Conservation (phyloP, 2,888 invertebrate genomes). For the Petrophora chlorosata region DNA sequence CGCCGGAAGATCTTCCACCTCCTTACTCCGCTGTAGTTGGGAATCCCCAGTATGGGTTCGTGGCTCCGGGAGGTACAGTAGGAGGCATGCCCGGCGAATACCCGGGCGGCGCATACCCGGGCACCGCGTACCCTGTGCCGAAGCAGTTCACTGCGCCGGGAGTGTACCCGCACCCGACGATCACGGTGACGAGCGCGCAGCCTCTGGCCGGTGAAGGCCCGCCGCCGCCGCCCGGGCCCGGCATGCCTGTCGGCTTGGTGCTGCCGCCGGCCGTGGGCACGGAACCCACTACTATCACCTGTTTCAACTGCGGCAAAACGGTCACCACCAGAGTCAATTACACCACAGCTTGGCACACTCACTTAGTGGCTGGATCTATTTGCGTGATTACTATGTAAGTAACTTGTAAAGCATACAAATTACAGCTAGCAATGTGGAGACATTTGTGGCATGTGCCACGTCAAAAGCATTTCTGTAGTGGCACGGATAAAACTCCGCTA, state of each 20-base stretch:
- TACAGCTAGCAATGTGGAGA: no score
- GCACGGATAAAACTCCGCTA: no score
- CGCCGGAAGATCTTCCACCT: constrained; percentile 73
- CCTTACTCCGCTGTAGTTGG: constrained; percentile 76
- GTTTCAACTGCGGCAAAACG: constrained; percentile 74
- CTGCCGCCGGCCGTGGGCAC: constrained; percentile 71
- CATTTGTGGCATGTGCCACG: no score
- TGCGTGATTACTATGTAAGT: constrained; percentile 78
- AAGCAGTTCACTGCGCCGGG: constrained; percentile 72
- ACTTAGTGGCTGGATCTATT: constrained; percentile 74
- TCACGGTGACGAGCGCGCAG: constrained; percentile 56
- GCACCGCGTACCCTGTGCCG: constrained; percentile 50
- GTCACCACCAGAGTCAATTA: constrained; percentile 77
- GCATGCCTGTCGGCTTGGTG: constrained; percentile 64
- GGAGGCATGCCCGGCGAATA: constrained; percentile 26
- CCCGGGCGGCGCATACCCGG: no score
- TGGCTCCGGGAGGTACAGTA: constrained; percentile 39
- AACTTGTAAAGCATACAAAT: constrained; percentile 6
- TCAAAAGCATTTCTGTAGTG: no score
- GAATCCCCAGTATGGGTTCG: constrained; percentile 72
- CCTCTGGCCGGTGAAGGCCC: constrained; percentile 53
- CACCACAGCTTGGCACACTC: constrained; percentile 79
- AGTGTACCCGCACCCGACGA: constrained; percentile 71
- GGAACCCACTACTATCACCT: constrained; percentile 73
- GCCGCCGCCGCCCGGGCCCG: constrained; percentile 54